Evolutionary conservation across 2,888 invertebrate genomes (phyloP).

Genomic region (Anthrax anthrax): DNA sequence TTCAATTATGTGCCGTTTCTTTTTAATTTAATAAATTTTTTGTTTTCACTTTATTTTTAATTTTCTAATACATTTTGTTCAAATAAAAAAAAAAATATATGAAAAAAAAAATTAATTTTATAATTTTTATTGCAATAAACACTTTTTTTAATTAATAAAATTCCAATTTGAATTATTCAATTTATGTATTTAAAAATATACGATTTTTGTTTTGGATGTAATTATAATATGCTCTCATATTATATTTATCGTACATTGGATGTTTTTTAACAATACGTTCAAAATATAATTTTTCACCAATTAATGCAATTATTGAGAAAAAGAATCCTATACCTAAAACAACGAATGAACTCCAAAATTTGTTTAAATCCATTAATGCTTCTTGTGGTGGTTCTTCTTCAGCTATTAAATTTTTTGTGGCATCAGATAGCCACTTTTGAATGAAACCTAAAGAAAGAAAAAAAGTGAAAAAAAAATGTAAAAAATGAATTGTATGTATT

Average conservation of each 20-base stretch:
- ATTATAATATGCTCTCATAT: conserved; percentile 21
- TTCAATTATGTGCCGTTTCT: too few species aligned
- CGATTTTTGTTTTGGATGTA: background rate
- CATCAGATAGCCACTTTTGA: conserved; percentile 65
- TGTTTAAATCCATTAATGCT: conserved; percentile 61
- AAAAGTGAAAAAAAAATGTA: background rate
- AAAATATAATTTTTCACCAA: conserved; percentile 54
- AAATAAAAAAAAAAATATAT: too few species aligned
- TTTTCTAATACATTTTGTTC: too few species aligned
- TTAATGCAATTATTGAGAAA: conserved; percentile 40
- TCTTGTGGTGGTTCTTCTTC: conserved; percentile 49
- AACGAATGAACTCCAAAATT: conserved; percentile 63
- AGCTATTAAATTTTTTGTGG: conserved; percentile 42
- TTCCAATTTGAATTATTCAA: too few species aligned
- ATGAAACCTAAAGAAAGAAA: conserved; percentile 45
- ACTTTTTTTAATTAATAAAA: too few species aligned
- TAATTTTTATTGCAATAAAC: too few species aligned
- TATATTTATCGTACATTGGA: conserved; percentile 55
- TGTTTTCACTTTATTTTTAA: too few species aligned
- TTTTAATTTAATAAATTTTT: too few species aligned
- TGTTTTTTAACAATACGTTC: conserved; percentile 46
- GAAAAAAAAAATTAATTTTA: too few species aligned
- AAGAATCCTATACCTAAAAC: conserved; percentile 56
- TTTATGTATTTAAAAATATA: too few species aligned
- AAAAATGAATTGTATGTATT: background rate